A percentile compares a stretch with the other conserved stretches of the same genome.
Evolutionary conservation across 2,888 invertebrate genomes (phyloP).

Genomic region (Syrista parreyssii): DNA sequence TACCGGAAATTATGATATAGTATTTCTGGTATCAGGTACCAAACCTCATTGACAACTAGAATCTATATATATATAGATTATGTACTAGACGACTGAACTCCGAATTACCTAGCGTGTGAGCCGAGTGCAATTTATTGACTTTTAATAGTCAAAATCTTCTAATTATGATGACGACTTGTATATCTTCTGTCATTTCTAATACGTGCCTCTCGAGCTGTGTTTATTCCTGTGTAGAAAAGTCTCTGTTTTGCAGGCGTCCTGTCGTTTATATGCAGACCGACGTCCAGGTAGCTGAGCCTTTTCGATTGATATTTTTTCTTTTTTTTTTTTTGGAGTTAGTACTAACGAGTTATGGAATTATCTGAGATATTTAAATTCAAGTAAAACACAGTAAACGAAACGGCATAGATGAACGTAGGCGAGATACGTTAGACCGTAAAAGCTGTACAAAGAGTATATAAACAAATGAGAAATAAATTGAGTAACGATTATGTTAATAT

Average conservation of each 20-base stretch:
- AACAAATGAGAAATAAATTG: constrained; percentile 47
- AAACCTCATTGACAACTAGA: constrained; percentile 10
- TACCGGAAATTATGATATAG: constrained; percentile 9
- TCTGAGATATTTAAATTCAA: neutral
- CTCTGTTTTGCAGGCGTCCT: neutral
- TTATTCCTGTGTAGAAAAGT: constrained; percentile 5
- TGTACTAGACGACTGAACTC: constrained; percentile 60
- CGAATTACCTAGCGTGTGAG: constrained; percentile 53
- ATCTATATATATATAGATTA: constrained; percentile 34
- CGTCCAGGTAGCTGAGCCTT: neutral
- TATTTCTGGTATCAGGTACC: constrained; percentile 11
- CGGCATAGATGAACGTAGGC: neutral
- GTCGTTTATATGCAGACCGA: neutral
- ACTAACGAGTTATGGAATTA: neutral
- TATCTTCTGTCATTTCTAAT: constrained; percentile 31
- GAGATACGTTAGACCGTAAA: constrained; percentile 39
- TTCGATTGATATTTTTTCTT: neutral
- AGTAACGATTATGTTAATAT: constrained; percentile 51
- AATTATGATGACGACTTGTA: constrained; percentile 33
- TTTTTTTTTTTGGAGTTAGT: neutral
- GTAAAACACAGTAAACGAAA: neutral
- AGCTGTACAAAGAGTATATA: constrained; percentile 50
- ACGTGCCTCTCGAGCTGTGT: constrained; percentile 34
- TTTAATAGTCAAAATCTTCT: constrained; percentile 28
- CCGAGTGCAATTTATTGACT: constrained; percentile 43